Evolutionary conservation across 2,113 vertebrate genomes (phyloP).

Genomic region (Tor tambroides): DNA sequence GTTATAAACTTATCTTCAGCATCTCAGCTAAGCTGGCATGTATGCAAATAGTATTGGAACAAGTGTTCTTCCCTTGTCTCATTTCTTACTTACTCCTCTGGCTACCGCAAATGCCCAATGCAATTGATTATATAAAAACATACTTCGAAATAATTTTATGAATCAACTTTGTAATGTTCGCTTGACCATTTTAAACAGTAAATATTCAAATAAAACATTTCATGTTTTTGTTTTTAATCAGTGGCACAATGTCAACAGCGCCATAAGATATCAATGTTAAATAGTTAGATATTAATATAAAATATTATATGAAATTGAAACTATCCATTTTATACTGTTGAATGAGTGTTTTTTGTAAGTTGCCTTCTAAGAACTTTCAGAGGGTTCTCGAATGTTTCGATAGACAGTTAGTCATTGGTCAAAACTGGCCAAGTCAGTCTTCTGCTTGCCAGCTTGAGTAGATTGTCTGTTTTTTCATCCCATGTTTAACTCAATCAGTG

Average conservation of each 20-base stretch:
- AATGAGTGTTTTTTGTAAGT: slow-evolving; percentile 6
- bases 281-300: not conserved
- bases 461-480: slow-evolving; percentile 68
- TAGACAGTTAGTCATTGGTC: slow-evolving; percentile 26
- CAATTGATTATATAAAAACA: not conserved
- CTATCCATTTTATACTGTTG: not conserved
- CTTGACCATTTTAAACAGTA: not conserved
- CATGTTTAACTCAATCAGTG: slow-evolving; percentile 71
- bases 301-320: too few species aligned
- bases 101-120: not conserved
- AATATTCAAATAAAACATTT: not conserved
- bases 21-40: not conserved
- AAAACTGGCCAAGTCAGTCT: slow-evolving; percentile 38
- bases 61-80: not conserved
- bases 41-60: slow-evolving; percentile 1
- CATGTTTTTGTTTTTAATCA: not conserved
- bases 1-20: not conserved
- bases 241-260: too few species aligned
- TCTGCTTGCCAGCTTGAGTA: slow-evolving; percentile 60
- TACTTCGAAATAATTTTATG: not conserved
- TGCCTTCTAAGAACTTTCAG: slow-evolving; percentile 4
- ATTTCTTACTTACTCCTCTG: not conserved
- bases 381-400: slow-evolving; percentile 28
- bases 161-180: not conserved
- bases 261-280: not conserved